These are phyloP conservation scores for Apostichopus japonicus DNA, from an alignment of 35 echinoderm and acorn worm genomes.

Conservation along the genomic window DNA sequence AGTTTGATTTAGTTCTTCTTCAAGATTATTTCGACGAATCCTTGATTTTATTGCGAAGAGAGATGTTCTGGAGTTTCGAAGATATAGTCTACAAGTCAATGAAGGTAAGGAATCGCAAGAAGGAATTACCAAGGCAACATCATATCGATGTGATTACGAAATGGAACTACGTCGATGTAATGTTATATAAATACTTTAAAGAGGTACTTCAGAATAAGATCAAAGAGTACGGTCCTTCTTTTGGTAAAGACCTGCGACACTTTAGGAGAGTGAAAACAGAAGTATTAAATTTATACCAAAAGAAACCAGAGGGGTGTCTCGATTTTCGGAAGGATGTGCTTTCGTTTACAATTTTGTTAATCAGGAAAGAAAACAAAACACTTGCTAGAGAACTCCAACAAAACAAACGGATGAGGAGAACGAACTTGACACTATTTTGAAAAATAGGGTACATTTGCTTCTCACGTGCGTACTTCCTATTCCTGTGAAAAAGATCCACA, in stretches of 20 bases:
- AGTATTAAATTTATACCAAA: background rate
- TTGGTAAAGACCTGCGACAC: background rate
- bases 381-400: background rate
- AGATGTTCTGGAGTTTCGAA: background rate
- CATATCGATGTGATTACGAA: background rate
- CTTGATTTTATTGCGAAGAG: background rate
- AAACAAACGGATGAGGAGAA: no score
- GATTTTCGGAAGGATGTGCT: background rate
- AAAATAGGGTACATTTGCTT: no score
- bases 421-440: no score
- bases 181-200: background rate
- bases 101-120: background rate
- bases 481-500: no score
- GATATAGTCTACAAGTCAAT: background rate
- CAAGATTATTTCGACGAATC: background rate
- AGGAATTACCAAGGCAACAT: background rate
- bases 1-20: background rate
- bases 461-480: no score
- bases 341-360: background rate
- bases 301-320: background rate
- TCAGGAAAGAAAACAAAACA: background rate
- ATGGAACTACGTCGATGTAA: background rate
- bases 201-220: background rate
- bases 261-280: background rate
- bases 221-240: background rate